phyloP scores from a whole-genome alignment of 2,113 vertebrate genomes.

The Ammospiza nelsoni region DNA sequence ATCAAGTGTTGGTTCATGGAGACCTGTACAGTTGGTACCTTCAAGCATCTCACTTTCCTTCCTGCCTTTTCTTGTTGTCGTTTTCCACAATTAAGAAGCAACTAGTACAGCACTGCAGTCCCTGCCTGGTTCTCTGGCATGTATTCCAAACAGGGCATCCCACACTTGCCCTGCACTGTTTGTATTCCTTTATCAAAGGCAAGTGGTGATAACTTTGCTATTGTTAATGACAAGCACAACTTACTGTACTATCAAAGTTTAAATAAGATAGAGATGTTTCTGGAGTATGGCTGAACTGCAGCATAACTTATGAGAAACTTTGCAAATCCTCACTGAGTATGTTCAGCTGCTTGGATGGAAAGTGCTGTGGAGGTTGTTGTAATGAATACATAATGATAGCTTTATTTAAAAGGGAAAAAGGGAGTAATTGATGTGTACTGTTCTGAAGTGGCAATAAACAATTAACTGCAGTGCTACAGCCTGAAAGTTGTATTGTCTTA shows the following conservation, averaged over 20 bases:
- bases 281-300: not conserved
- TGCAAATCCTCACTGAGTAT: not conserved
- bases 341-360: not conserved
- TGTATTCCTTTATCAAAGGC: constrained; percentile 59
- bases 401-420: not conserved
- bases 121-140: not conserved
- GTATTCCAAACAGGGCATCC: not conserved
- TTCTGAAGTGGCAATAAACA: not conserved
- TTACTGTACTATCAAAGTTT: constrained; percentile 57
- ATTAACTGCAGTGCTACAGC: not conserved
- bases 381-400: not conserved
- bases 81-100: not conserved
- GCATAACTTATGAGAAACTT: not conserved
- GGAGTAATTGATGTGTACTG: not conserved
- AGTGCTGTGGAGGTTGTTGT: not conserved
- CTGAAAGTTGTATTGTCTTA: not conserved
- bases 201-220: constrained; percentile 30
- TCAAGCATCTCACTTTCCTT: not conserved
- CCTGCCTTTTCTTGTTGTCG: not conserved
- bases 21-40: not conserved
- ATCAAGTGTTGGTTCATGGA: not conserved
- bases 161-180: not conserved
- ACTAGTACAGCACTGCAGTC: not conserved
- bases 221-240: constrained; percentile 24
- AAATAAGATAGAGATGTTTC: constrained; percentile 49